Evolutionary conservation across 2,113 vertebrate genomes (phyloP).

Genomic region (Colius striatus): DNA sequence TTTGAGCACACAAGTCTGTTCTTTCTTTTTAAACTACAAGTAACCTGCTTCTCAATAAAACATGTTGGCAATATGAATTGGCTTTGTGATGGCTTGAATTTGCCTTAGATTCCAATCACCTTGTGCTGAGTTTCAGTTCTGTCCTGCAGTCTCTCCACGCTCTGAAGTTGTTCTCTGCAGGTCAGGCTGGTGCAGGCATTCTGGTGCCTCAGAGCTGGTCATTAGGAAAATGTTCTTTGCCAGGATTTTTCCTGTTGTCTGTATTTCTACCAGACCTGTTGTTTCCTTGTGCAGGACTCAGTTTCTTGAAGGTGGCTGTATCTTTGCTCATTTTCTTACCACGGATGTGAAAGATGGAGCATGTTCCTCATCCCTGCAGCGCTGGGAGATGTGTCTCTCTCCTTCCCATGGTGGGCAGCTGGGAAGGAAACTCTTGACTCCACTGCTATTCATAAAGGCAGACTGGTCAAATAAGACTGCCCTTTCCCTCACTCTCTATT

Average conservation of each 20-base stretch:
- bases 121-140: not conserved
- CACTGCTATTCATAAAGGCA: not conserved
- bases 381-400: not conserved
- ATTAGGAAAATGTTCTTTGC: not conserved
- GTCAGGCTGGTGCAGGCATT: not conserved
- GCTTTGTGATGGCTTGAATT: not conserved
- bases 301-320: not conserved
- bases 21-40: not conserved
- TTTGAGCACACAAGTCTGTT: not conserved
- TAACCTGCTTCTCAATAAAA: not conserved
- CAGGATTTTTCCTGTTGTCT: not conserved
- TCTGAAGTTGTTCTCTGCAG: not conserved
- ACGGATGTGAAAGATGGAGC: accelerated
- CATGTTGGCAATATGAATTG: not conserved
- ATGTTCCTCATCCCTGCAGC: accelerated
- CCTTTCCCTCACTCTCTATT: not conserved
- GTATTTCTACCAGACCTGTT: not conserved
- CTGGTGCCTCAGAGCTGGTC: accelerated
- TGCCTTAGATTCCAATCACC: not conserved
- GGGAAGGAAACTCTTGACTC: not conserved
- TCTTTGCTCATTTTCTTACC: not conserved
- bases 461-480: not conserved
- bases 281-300: not conserved
- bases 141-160: too few species aligned
- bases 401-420: accelerated